Conservation (phyloP, 2,888 invertebrate species). For the Parochlus steinenii region DNA sequence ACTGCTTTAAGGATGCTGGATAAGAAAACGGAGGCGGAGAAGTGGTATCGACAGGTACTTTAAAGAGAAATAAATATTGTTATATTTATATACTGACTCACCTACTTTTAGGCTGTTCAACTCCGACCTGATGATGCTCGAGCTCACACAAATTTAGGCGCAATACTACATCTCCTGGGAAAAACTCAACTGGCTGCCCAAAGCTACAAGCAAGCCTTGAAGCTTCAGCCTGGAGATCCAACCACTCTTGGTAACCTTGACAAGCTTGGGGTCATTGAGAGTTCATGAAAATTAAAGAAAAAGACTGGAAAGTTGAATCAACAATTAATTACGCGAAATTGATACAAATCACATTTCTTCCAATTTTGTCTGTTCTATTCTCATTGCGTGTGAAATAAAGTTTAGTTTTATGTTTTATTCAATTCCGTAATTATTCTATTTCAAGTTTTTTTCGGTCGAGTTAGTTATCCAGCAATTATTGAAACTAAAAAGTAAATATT, state of each 20-base stretch:
- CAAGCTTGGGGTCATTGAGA: constrained; percentile 34
- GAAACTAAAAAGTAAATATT: too few relatives aligned
- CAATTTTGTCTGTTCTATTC: too few relatives aligned
- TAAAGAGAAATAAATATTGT: not conserved
- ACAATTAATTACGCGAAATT: too few relatives aligned
- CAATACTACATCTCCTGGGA: constrained; percentile 84
- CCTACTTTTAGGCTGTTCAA: constrained; percentile 25
- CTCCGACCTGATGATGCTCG: constrained; percentile 57
- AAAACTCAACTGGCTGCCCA: constrained; percentile 75
- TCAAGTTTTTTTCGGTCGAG: too few relatives aligned
- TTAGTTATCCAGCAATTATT: too few relatives aligned
- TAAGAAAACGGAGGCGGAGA: constrained; percentile 66
- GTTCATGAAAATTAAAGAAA: constrained; percentile 10
- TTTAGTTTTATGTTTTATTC: too few relatives aligned
- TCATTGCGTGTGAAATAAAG: too few relatives aligned
- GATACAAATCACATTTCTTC: too few relatives aligned
- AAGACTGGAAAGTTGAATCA: too few relatives aligned
- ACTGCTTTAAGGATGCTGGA: constrained; percentile 71
- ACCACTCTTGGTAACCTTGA: constrained; percentile 80
- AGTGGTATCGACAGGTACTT: constrained; percentile 65
- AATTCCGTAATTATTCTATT: too few relatives aligned
- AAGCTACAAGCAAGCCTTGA: constrained; percentile 71
- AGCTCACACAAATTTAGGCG: constrained; percentile 87
- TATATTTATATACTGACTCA: not conserved
- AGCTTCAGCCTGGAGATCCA: constrained; percentile 73